A percentile compares a stretch with the other conserved stretches of the same genome.
phyloP scores from a whole-genome alignment of 2,888 invertebrate genomes.

The Epirrita christyi region DNA sequence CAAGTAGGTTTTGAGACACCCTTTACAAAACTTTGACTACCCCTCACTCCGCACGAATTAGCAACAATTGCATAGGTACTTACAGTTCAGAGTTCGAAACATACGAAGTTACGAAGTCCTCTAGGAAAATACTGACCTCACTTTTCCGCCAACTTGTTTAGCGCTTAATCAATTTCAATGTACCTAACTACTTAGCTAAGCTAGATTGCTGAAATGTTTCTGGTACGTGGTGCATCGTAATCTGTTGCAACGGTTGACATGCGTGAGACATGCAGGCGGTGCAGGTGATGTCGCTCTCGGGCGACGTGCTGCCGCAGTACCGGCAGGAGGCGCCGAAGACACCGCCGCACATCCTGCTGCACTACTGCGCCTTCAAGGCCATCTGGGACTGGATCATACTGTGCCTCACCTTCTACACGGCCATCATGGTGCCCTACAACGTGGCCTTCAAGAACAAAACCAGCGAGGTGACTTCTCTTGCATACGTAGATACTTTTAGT shows the following conservation, averaged over 20 bases:
- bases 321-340: conserved; percentile 99
- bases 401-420: conserved; percentile 99
- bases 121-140: too few relatives aligned
- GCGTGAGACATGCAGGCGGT: background rate
- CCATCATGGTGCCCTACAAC: conserved; percentile 99
- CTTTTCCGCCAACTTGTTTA: too few relatives aligned
- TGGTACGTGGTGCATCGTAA: too few relatives aligned
- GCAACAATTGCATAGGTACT: too few relatives aligned
- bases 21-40: background rate
- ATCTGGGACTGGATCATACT: conserved; percentile 99
- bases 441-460: conserved; percentile 99
- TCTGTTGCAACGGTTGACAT: too few relatives aligned
- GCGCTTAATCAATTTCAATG: too few relatives aligned
- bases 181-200: too few relatives aligned
- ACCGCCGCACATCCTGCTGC: conserved; percentile 99
- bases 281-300: conserved; percentile 95
- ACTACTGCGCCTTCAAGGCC: conserved; percentile 99
- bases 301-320: conserved; percentile 99
- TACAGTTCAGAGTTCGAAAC: too few relatives aligned
- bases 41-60: background rate
- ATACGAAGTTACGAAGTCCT: too few relatives aligned
- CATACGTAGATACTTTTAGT: too few relatives aligned
- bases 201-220: too few relatives aligned
- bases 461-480: conserved; percentile 84
- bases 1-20: too few relatives aligned